Percentiles rank a stretch among this genome's conserved stretches.
Evolutionary conservation across 2,888 invertebrate genomes (phyloP).

Genomic region (Andrena camellia): DNA sequence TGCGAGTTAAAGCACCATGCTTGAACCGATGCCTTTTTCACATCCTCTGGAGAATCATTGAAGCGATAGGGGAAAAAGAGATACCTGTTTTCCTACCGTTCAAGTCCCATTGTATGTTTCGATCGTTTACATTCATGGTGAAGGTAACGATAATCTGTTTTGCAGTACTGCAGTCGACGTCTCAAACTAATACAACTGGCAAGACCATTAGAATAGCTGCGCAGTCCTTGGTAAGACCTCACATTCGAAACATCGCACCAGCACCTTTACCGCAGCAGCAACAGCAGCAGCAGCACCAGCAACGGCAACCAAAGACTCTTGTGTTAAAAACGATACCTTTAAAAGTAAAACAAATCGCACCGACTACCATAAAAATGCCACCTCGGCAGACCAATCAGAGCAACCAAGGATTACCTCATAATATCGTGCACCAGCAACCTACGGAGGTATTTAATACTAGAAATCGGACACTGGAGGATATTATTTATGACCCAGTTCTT

Average conservation of each 20-base stretch:
- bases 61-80: not conserved
- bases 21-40: too few relatives aligned
- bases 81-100: not conserved
- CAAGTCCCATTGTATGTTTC: not conserved
- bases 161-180: slow-evolving; percentile 76
- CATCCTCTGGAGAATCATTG: slow-evolving; percentile 38
- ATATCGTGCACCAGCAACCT: slow-evolving; percentile 78
- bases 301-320: slow-evolving; percentile 81
- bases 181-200: slow-evolving; percentile 66
- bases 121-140: not conserved
- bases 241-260: slow-evolving; percentile 79
- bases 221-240: slow-evolving; percentile 79
- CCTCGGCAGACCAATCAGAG: slow-evolving; percentile 74
- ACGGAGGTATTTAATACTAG: slow-evolving; percentile 75
- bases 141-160: not conserved
- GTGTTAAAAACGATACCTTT: slow-evolving; percentile 82
- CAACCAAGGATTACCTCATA: slow-evolving; percentile 70
- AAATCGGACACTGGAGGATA: not conserved
- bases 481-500: not conserved
- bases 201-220: slow-evolving; percentile 80
- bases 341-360: slow-evolving; percentile 82
- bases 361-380: slow-evolving; percentile 82
- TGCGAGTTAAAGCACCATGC: too few relatives aligned
- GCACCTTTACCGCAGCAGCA: slow-evolving; percentile 69
- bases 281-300: slow-evolving; percentile 71